These are phyloP conservation scores for Amphiura filiformis DNA, from an alignment of 35 echinoderm and acorn worm genomes.

Conservation along the genomic window DNA sequence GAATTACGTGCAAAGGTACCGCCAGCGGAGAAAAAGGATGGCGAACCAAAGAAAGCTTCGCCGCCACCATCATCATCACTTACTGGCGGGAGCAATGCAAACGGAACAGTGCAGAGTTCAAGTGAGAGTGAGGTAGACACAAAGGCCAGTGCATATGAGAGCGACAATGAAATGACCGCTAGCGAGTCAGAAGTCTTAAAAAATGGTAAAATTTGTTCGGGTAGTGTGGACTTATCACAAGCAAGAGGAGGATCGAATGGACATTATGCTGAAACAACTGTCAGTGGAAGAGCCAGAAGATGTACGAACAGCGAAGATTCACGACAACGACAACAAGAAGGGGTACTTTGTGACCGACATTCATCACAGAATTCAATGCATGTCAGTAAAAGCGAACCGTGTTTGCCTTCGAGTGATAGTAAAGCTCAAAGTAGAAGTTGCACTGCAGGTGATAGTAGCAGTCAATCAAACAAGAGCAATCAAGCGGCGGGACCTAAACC, in stretches of 20 bases:
- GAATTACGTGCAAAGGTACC: slow-evolving; percentile 14
- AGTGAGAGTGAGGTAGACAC: slow-evolving; percentile 65
- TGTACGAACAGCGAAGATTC: neutral
- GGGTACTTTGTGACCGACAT: neutral
- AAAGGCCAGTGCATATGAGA: slow-evolving; percentile 48
- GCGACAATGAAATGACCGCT: slow-evolving; percentile 61
- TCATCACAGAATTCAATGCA: neutral
- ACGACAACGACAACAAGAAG: too few species aligned
- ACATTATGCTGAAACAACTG: neutral
- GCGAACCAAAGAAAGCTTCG: neutral
- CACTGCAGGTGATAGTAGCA: too few species aligned
- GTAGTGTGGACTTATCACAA: neutral
- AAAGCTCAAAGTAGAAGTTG: neutral
- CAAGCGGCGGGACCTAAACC: too few species aligned
- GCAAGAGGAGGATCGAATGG: neutral
- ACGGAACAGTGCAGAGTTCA: slow-evolving; percentile 32
- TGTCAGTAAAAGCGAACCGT: slow-evolving; percentile 39
- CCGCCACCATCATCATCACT: neutral
- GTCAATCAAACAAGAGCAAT: too few species aligned
- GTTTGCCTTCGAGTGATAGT: slow-evolving; percentile 1
- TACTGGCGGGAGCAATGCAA: slow-evolving; percentile 14
- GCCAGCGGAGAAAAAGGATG: neutral
- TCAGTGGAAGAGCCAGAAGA: neutral
- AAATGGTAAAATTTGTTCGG: neutral
- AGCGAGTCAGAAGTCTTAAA: slow-evolving; percentile 44